Evolutionary conservation across 2,797 vertebrate genomes (phyloP).

Genomic region (Coregonus suidteri): DNA sequence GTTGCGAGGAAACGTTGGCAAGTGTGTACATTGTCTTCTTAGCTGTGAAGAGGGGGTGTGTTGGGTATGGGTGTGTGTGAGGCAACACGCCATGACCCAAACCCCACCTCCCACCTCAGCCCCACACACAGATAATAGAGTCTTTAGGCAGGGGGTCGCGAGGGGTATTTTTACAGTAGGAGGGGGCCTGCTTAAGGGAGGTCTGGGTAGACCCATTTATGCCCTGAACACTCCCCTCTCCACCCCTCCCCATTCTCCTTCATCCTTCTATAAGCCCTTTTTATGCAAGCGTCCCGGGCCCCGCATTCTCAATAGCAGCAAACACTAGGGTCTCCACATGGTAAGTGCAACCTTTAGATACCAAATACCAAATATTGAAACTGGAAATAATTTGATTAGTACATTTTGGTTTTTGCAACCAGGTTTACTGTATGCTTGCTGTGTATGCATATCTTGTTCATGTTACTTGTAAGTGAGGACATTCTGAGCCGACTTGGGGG

Average conservation of each 20-base stretch:
- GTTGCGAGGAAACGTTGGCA: constrained; percentile 2
- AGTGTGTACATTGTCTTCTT: constrained; percentile 10
- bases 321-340: constrained; percentile 57
- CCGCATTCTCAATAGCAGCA: constrained; percentile 51
- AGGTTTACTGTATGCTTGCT: not conserved
- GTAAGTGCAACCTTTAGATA: constrained; percentile 56
- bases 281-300: constrained; percentile 49
- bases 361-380: too few relatives aligned
- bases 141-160: constrained; percentile 6
- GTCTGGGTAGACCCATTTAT: constrained; percentile 49
- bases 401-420: not conserved
- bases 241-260: constrained; percentile 12
- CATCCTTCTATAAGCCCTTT: constrained; percentile 41
- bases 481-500: not conserved
- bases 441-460: not conserved
- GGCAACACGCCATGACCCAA: not conserved
- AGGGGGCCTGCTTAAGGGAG: constrained; percentile 49
- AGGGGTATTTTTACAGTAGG: constrained; percentile 18
- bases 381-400: not conserved
- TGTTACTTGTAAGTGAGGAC: not conserved
- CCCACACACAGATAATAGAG: not conserved
- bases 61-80: not conserved
- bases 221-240: constrained; percentile 23
- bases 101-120: constrained; percentile 2
- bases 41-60: not conserved